These are phyloP conservation scores for Nyctibius grandis DNA, from an alignment of 2,797 vertebrate genomes.

Conservation along the genomic window DNA sequence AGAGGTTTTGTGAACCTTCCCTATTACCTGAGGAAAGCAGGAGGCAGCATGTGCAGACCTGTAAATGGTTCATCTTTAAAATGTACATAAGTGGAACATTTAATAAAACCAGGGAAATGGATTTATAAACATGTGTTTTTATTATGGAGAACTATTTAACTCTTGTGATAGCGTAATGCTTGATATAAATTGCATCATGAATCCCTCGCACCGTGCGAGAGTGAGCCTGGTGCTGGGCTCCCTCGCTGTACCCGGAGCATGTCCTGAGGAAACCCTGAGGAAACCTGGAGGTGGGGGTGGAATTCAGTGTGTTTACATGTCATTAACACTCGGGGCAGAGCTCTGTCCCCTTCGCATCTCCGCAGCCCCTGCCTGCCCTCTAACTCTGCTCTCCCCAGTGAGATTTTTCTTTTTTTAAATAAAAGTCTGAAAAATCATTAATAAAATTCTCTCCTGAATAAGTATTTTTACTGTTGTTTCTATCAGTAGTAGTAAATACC, in stretches of 20 bases:
- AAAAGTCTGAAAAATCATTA: background rate
- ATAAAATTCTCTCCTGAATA: background rate
- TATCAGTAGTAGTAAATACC: background rate
- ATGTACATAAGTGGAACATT: constrained; percentile 71
- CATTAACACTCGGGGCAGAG: background rate
- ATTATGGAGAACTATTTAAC: background rate
- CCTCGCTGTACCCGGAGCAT: too few species aligned
- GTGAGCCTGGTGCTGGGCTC: too few species aligned
- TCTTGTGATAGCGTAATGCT: background rate
- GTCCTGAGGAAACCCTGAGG: background rate
- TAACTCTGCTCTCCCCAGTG: background rate
- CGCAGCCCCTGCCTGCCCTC: background rate
- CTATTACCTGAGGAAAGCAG: constrained; percentile 28
- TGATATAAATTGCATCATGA: too few species aligned
- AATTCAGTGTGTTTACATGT: background rate
- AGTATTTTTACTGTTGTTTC: background rate
- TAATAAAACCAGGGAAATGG: constrained; percentile 73
- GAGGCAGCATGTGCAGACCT: constrained; percentile 61
- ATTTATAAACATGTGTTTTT: constrained; percentile 67
- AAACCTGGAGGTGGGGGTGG: background rate
- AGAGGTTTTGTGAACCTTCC: constrained; percentile 33
- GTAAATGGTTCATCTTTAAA: constrained; percentile 69
- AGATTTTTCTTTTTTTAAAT: background rate
- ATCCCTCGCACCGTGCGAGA: too few species aligned
- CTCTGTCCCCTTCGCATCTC: background rate